Evolutionary conservation across 64 coral and sea anemone genomes (phyloP), one percentile per base, ranked within the genome.

Genomic region (Stichodactyla helianthus): DNA sequence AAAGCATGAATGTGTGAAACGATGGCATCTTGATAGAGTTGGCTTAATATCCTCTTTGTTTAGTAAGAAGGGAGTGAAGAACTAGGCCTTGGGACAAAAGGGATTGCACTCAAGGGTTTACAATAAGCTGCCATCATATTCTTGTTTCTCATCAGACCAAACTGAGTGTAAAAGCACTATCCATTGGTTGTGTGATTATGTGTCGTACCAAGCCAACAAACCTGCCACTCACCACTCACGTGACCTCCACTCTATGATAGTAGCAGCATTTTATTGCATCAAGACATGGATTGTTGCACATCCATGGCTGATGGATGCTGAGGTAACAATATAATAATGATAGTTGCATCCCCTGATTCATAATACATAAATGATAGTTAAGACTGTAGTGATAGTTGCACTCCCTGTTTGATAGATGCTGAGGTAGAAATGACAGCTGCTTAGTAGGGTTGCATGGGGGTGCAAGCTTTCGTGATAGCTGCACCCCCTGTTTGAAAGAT

Each of bases 161-260:
- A 84, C 85, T 56, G 97, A 99, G 56, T 99, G 93, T 52, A 94
- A 90, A 65, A 92, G 97, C 50, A 99, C 97, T 5, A 99, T 99
- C 52, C 90, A 99, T 12, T 99, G 97, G 97, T 58, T 99, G 71
- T 99, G 97, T 91, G 97, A 99, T 52, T 99, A 99, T 65, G 91
- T 99, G 20, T 89, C 90, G 1, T 94, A 88, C 50, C 97, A 99
- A 71, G 97, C 97, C 35, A 99, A 99, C 79, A 94, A 99, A 54
- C 93, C 93, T 44, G 97, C 97, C 7, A 94, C 90, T 4, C 93
- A 95, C 67, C 97, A 99, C 64, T 95, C 93, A 70, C 93, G 97
- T 58, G 97, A 99, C 79, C 86, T 99, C 4, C 97, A 99, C 74
- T 99, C 97, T 11, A 99, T 94, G 88, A 99, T 99, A 53, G 97